Base-by-base conservation (phyloP, 2,888 invertebrate genomes). In the Timandra comae region DNA sequence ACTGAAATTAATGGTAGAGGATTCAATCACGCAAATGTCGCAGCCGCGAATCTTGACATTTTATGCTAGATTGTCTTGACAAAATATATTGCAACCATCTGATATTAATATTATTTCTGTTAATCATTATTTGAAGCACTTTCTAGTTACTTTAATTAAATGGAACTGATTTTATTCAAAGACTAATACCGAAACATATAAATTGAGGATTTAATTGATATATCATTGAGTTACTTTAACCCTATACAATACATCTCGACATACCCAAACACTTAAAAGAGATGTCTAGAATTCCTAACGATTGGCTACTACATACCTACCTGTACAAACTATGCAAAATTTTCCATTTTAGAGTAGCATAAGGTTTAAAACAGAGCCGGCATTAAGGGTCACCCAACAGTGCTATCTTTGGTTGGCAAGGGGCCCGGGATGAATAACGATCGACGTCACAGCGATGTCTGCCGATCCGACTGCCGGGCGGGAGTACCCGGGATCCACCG, bases 1-100 rank as follows among this genome's bases (percentile, higher is more conserved):
- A 57, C 61, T 70, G 64, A 81, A 85, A 85, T 84, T 85, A 84
- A 84, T 85, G 85, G 81, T 75, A 58, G 77, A 79, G 79, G 72
- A 84, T 85, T 84, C 84, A 82, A 85, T 84, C 84, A 82, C 73
- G 76, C 70, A 73, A 81, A 75, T 70, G 79, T 68, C 74, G 65
- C 62, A 56, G 53, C 46, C 56, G 56, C 54, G 65, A 63, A 57
- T 63, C 63, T 61, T 65, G 61, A 55, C 58, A 56, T 54, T 57
- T 56, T 37, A 49, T 51, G 46, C 49, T 52, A 50, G 55, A 47
- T 51, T 42, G 49, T 43, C 43, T 44, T 42, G 38, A 41, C 37
- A 38, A 49, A 44, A 49, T 41, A 49, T 44, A 26, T 16, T 16
- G 16, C 16, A 16, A 3, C 16, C 4, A 5, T 16, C 16, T 6